Evolutionary conservation across 2,888 invertebrate species (phyloP).

Genomic region (Lottia gigantea): DNA sequence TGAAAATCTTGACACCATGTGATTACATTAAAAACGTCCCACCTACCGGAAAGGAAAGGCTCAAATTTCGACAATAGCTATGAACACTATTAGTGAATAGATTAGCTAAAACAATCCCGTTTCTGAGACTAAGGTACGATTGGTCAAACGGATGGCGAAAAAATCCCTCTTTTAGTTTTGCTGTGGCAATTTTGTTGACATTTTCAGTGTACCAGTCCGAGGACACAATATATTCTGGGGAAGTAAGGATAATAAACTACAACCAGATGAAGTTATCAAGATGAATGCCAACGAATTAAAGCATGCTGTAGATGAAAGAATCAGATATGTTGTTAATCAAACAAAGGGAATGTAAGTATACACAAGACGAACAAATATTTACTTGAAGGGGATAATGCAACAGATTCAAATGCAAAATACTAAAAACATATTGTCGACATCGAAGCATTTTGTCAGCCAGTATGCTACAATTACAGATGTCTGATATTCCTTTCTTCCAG

Average conservation of each 20-base stretch:
- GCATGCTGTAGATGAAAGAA: conserved; percentile 24
- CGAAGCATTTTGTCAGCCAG: too few relatives aligned
- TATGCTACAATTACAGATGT: too few relatives aligned
- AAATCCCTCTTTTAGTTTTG: too few relatives aligned
- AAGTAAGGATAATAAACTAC: conserved; percentile 3
- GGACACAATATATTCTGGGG: conserved; percentile 37
- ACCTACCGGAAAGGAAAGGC: too few relatives aligned
- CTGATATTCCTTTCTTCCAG: conserved; percentile 11
- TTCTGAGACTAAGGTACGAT: too few relatives aligned
- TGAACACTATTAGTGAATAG: too few relatives aligned
- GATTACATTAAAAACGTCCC: not conserved
- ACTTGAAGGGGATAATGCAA: too few relatives aligned
- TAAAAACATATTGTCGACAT: not conserved
- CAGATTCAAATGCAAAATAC: not conserved
- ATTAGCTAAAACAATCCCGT: too few relatives aligned
- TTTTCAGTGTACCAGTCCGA: conserved; percentile 21
- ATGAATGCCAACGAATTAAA: conserved; percentile 22
- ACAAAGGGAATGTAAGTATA: conserved; percentile 31
- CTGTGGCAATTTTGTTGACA: not conserved
- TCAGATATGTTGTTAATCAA: conserved; percentile 26
- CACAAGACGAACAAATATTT: too few relatives aligned
- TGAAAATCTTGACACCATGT: not conserved
- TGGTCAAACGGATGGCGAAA: too few relatives aligned
- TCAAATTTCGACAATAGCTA: too few relatives aligned
- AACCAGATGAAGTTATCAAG: conserved; percentile 19